A percentile compares a stretch with the other conserved stretches of the same genome.
Evolutionary conservation across 2,797 vertebrate species (phyloP).

Genomic region (Melanotaenia maccullochi): DNA sequence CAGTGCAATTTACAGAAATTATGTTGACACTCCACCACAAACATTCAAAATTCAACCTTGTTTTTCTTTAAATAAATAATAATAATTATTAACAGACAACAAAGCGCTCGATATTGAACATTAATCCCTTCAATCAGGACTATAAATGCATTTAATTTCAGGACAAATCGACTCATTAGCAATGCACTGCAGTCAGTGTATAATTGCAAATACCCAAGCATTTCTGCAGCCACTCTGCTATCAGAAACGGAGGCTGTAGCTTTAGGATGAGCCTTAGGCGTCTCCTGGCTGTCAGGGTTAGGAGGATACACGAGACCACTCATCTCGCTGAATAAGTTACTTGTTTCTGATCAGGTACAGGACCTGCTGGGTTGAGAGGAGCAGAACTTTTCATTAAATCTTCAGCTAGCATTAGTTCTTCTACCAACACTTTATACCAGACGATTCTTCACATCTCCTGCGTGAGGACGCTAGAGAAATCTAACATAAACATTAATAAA

Average conservation of each 20-base stretch:
- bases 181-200: slow-evolving; percentile 39
- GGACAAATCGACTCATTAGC: slow-evolving; percentile 40
- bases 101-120: slow-evolving; percentile 15
- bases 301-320: slow-evolving; percentile 66
- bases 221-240: slow-evolving; percentile 49
- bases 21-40: slow-evolving; percentile 51
- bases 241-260: slow-evolving; percentile 66
- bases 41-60: slow-evolving; percentile 39
- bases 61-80: slow-evolving; percentile 14
- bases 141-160: slow-evolving; percentile 3
- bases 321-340: slow-evolving; percentile 67
- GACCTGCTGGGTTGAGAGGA: slow-evolving; percentile 56
- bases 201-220: slow-evolving; percentile 36
- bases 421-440: slow-evolving; percentile 47
- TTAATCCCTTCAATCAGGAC: slow-evolving; percentile 38
- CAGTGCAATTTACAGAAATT: slow-evolving; percentile 69
- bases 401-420: slow-evolving; percentile 57
- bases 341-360: slow-evolving; percentile 59
- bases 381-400: slow-evolving; percentile 56
- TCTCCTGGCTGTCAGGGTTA: slow-evolving; percentile 75
- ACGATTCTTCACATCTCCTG: slow-evolving; percentile 38
- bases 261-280: slow-evolving; percentile 78
- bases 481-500: slow-evolving; percentile 74
- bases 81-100: slow-evolving; percentile 40
- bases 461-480: slow-evolving; percentile 41